Percentiles rank a stretch among this genome's conserved stretches.
Conservation (phyloP, 2,113 vertebrate species). For the Pongo abelii region DNA sequence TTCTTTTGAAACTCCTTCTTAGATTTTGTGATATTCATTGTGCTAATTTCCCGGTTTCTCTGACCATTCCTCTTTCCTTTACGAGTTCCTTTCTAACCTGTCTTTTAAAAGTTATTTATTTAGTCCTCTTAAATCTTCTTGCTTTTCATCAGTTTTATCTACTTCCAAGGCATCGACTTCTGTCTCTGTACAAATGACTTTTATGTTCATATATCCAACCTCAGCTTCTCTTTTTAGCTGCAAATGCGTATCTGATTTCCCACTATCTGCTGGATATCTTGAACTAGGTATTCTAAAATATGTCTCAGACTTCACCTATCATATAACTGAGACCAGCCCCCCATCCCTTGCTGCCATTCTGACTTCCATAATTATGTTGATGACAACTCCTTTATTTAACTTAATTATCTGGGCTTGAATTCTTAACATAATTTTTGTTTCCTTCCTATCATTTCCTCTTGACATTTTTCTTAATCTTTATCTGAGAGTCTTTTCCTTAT, state of each 20-base stretch:
- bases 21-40: background rate
- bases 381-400: background rate
- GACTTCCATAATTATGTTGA: background rate
- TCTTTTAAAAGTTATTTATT: conserved; percentile 26
- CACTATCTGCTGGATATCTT: background rate
- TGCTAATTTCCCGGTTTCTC: background rate
- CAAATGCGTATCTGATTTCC: background rate
- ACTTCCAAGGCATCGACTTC: background rate
- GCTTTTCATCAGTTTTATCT: background rate
- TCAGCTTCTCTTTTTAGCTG: background rate
- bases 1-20: background rate
- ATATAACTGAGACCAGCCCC: background rate
- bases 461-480: background rate
- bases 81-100: background rate
- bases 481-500: background rate
- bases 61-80: background rate
- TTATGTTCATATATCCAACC: background rate
- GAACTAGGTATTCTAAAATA: background rate
- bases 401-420: background rate
- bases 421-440: background rate
- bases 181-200: background rate
- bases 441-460: background rate
- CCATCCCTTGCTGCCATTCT: background rate
- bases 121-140: background rate
- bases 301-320: background rate